phyloP scores from a whole-genome alignment of 2,797 vertebrate genomes.

The Ispidina picta region DNA sequence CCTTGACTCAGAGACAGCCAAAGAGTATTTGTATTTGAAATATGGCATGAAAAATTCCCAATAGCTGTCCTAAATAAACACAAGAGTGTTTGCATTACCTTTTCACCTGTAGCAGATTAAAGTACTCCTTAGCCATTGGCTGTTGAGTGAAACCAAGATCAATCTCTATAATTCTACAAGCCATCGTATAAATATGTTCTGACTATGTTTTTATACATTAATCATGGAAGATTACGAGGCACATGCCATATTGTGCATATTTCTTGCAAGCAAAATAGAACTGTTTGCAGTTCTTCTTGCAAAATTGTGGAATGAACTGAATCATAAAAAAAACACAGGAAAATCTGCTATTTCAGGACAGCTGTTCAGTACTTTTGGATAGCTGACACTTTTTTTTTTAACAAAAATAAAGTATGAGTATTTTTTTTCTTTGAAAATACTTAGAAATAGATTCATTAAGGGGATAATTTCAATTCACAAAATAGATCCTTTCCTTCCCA shows the following conservation, averaged over 20 bases:
- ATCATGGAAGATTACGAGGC: constrained; percentile 66
- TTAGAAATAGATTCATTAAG: constrained; percentile 37
- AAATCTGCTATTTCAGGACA: constrained; percentile 59
- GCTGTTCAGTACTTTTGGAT: constrained; percentile 51
- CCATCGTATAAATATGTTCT: constrained; percentile 49
- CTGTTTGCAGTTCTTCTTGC: constrained; percentile 20
- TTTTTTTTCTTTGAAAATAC: not conserved
- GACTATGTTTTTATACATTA: constrained; percentile 64
- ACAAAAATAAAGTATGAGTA: constrained; percentile 26
- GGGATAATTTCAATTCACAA: constrained; percentile 47
- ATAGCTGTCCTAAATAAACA: constrained; percentile 66
- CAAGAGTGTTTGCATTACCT: constrained; percentile 50
- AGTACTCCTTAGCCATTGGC: constrained; percentile 44
- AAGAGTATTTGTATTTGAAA: constrained; percentile 76
- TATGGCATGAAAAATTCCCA: constrained; percentile 71
- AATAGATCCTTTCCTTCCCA: constrained; percentile 41
- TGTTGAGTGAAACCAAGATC: constrained; percentile 55
- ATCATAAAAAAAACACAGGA: constrained; percentile 37
- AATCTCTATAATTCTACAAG: constrained; percentile 45
- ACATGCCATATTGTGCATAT: constrained; percentile 27
- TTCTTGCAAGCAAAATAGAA: constrained; percentile 53
- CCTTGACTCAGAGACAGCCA: constrained; percentile 65
- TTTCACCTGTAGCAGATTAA: constrained; percentile 68
- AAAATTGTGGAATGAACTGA: constrained; percentile 54
- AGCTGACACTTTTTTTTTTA: not conserved